Evolutionary conservation across 2,888 invertebrate genomes (phyloP), one percentile per base, ranked within the genome.

Genomic region (Vanessa cardui): DNA sequence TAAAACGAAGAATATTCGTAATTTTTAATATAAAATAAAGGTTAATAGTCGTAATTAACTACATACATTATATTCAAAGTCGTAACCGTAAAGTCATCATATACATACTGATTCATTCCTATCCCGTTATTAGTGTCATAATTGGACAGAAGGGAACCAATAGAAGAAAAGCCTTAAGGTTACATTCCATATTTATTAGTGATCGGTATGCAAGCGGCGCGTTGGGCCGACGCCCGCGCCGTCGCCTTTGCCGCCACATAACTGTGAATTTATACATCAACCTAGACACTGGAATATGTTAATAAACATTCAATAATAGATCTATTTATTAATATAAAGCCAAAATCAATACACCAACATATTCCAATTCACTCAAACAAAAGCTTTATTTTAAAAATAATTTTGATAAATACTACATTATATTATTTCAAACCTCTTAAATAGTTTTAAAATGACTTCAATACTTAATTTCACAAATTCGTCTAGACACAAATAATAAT

Each of bases 111-210:
- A 15, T 39, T 56, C 39, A 56, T 66, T 49, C 58, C 70, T 81
- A 78, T 79, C 80, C 84, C 84, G 87, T 85, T 88, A 87, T 79
- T 76, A 76, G 69, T 75, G 50, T 33, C 79, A 79, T 72, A 73
- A 75, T 82, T 77, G 76, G 80, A 76, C 73, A 65, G 69, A 76
- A 75, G 71, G 72, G 72, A 84, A 79, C 74, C 80, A 81, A 77
- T 82, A 82, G 82, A 87, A 86, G 89, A 90, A 90, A 90, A 90
- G 88, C 87, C 78, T 81, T 83, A 80, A 76, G 77, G 77, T 77
- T 78, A 78, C 75, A 73, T 74, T 88, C 80, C 85, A 90, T 90
- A 90, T 87, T 88, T 86, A 90, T 90, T 78, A 71, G 75, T 72
- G 73, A 68, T 80, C 72, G 82, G 85, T 86, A 90, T 90, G 88